These are phyloP conservation scores for Euura lappo DNA, from an alignment of 1,140 invertebrate species.

Conservation along the genomic window DNA sequence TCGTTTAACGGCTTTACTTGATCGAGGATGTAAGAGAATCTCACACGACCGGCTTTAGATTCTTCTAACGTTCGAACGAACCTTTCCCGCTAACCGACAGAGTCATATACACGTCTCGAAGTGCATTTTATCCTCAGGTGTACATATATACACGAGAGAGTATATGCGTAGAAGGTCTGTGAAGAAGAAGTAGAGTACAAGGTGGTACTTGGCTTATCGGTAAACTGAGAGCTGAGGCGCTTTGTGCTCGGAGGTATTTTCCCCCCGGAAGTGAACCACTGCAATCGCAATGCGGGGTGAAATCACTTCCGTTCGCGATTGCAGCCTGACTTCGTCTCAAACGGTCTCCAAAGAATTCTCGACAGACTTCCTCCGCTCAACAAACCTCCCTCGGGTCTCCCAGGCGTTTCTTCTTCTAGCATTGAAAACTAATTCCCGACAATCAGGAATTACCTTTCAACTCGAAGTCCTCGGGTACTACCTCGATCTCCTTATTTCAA, in stretches of 20 bases:
- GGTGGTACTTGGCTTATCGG: background rate
- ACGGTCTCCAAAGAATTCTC: background rate
- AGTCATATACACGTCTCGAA: background rate
- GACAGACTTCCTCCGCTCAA: too few species aligned
- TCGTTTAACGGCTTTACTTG: background rate
- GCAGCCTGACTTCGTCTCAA: background rate
- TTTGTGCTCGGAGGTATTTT: background rate
- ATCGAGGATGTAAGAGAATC: background rate
- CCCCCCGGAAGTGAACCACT: background rate
- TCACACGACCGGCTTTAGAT: background rate
- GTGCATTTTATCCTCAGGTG: too few species aligned
- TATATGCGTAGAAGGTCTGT: too few species aligned
- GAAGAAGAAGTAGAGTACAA: background rate
- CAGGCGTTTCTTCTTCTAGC: background rate
- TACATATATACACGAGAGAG: too few species aligned
- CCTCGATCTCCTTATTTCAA: background rate
- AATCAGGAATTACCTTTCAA: constrained; percentile 5
- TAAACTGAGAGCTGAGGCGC: background rate
- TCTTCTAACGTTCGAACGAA: background rate
- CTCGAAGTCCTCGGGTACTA: background rate
- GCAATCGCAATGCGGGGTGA: background rate
- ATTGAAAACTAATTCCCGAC: background rate
- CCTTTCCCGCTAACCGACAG: background rate
- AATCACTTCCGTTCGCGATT: background rate
- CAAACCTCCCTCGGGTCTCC: background rate